phyloP scores from a whole-genome alignment of 2,888 invertebrate genomes.

The Cinara cedri region DNA sequence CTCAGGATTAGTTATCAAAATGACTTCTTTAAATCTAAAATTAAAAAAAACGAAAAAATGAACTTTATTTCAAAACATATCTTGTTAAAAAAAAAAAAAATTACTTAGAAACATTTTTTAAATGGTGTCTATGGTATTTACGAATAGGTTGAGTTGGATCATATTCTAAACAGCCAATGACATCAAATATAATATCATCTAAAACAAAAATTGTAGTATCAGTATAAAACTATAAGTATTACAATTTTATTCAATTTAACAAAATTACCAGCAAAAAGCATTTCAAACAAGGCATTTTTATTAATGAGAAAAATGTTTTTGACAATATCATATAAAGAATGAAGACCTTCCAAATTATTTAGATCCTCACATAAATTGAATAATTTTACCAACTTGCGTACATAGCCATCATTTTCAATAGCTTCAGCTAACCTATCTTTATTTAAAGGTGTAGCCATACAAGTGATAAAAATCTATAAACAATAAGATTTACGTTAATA shows the following conservation, averaged over 20 bases:
- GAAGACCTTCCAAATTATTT: conserved; percentile 91
- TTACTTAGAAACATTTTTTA: conserved; percentile 82
- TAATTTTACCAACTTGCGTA: conserved; percentile 89
- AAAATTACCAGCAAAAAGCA: conserved; percentile 83
- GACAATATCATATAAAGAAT: conserved; percentile 96
- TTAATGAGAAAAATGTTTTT: conserved; percentile 98
- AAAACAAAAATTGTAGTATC: conserved; percentile 29
- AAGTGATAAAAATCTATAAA: conserved; percentile 76
- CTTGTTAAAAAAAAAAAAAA: conserved; percentile 9
- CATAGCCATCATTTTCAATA: conserved; percentile 92
- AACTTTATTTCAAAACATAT: neutral
- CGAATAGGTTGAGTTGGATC: conserved; percentile 87
- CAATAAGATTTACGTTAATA: conserved; percentile 58
- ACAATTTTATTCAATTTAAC: neutral
- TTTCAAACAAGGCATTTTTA: conserved; percentile 94
- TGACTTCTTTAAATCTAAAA: conserved; percentile 81
- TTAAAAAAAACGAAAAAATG: conserved; percentile 25
- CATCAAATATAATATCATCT: conserved; percentile 93
- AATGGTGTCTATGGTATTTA: conserved; percentile 94
- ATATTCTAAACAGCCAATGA: conserved; percentile 97
- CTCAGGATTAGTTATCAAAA: conserved; percentile 94
- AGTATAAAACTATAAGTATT: neutral
- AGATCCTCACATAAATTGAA: conserved; percentile 98
- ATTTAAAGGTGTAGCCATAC: conserved; percentile 84
- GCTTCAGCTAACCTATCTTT: conserved; percentile 94